Percentiles rank a stretch among this genome's conserved stretches.
These are phyloP conservation scores for Aphelocoma californica DNA, from an alignment of 2,797 vertebrate species.

Conservation along the genomic window DNA sequence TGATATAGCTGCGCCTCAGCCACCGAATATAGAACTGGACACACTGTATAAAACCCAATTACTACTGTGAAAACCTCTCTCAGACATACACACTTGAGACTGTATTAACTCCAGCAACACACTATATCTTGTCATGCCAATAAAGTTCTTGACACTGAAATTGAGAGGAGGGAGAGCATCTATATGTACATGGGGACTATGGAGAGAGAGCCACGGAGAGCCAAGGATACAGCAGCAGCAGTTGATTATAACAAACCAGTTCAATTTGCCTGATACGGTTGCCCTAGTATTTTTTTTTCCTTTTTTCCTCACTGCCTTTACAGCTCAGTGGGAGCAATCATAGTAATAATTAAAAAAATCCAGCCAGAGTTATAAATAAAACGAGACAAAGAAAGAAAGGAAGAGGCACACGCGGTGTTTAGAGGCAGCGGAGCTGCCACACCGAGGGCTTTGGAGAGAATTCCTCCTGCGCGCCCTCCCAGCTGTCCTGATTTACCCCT, in stretches of 20 bases:
- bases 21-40: constrained; percentile 59
- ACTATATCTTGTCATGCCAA: constrained; percentile 64
- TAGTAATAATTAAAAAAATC: constrained; percentile 40
- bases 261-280: constrained; percentile 24
- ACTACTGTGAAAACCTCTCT: constrained; percentile 62
- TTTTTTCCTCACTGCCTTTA: not conserved
- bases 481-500: not conserved
- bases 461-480: not conserved
- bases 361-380: constrained; percentile 48
- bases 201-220: not conserved
- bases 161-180: not conserved
- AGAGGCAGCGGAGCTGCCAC: not conserved
- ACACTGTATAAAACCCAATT: constrained; percentile 68
- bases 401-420: not conserved
- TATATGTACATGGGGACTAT: not conserved
- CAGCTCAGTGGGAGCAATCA: constrained; percentile 36
- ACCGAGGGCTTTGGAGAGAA: not conserved
- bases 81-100: constrained; percentile 59
- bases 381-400: not conserved
- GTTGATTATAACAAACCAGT: constrained; percentile 8
- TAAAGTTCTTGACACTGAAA: constrained; percentile 40
- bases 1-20: constrained; percentile 42
- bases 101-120: constrained; percentile 62
- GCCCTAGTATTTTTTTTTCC: not conserved
- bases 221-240: not conserved